Conservation (phyloP, 2,797 vertebrate genomes). For the Clarias laeviceps region DNA sequence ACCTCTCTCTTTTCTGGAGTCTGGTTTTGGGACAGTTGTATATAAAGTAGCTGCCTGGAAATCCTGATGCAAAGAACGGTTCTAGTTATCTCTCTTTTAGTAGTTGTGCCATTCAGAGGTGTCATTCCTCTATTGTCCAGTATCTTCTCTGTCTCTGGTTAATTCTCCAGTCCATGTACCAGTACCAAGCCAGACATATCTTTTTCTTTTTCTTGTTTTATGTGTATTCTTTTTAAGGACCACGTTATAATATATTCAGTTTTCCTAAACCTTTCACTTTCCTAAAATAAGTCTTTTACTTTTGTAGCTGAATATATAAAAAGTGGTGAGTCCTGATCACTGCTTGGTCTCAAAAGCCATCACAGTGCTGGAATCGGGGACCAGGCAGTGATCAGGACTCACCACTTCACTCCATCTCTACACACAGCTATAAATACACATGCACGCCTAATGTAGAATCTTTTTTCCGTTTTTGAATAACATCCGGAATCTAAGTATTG, state of each 20-base stretch:
- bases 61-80: constrained; percentile 3
- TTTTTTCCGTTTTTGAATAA: constrained; percentile 19
- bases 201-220: background rate
- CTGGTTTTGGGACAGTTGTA: constrained; percentile 26
- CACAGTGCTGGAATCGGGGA: no score
- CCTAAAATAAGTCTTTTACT: constrained; percentile 31
- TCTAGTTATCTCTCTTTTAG: background rate
- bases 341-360: no score
- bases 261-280: background rate
- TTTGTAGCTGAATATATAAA: constrained; percentile 5
- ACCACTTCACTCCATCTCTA: constrained; percentile 20
- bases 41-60: constrained; percentile 19
- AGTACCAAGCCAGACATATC: background rate
- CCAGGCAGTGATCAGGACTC: constrained; percentile 16
- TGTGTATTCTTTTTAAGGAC: background rate
- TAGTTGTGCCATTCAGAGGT: constrained; percentile 9
- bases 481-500: background rate
- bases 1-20: constrained; percentile 15
- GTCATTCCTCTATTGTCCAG: constrained; percentile 22
- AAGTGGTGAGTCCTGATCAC: no score
- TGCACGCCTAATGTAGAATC: background rate
- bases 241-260: constrained; percentile 16
- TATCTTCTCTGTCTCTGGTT: background rate
- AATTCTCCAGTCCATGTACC: constrained; percentile 27
- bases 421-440: background rate